Evolutionary conservation across 2,113 vertebrate genomes (phyloP).

Genomic region (Daubentonia madagascariensis): DNA sequence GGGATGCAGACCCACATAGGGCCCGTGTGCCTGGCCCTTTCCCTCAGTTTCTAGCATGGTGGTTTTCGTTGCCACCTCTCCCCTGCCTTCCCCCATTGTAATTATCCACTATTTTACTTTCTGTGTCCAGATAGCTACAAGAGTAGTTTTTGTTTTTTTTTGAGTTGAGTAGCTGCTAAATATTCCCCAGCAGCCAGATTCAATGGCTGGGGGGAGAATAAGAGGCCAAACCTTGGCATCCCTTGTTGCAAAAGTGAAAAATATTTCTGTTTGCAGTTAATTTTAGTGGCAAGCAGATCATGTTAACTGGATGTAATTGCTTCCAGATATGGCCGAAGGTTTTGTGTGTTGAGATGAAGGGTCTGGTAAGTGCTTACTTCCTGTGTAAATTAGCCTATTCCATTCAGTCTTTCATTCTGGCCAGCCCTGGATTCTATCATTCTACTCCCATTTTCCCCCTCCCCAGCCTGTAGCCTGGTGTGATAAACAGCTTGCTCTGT

Average conservation of each 20-base stretch:
- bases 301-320: slow-evolving; percentile 95
- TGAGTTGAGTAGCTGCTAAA: slow-evolving; percentile 89
- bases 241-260: slow-evolving; percentile 89
- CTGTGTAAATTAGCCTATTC: slow-evolving; percentile 94
- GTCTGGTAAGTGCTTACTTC: slow-evolving; percentile 94
- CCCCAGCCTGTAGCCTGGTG: slow-evolving; percentile 37
- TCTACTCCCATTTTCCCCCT: slow-evolving; percentile 28
- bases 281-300: slow-evolving; percentile 95
- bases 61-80: slow-evolving; percentile 45
- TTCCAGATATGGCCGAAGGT: slow-evolving; percentile 95
- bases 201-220: neutral
- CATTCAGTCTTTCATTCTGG: slow-evolving; percentile 87
- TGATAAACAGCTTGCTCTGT: slow-evolving; percentile 45
- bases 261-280: slow-evolving; percentile 94
- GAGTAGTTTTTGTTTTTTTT: slow-evolving; percentile 66
- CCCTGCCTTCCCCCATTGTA: slow-evolving; percentile 46
- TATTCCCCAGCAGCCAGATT: slow-evolving; percentile 85
- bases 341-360: slow-evolving; percentile 90
- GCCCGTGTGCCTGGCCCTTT: neutral
- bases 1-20: neutral
- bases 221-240: slow-evolving; percentile 81
- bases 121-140: slow-evolving; percentile 79
- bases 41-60: slow-evolving; percentile 24
- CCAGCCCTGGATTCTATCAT: slow-evolving; percentile 92
- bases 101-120: slow-evolving; percentile 79